These are phyloP conservation scores for Orestias chungarensis DNA, from an alignment of 2,797 vertebrate species.

Conservation along the genomic window DNA sequence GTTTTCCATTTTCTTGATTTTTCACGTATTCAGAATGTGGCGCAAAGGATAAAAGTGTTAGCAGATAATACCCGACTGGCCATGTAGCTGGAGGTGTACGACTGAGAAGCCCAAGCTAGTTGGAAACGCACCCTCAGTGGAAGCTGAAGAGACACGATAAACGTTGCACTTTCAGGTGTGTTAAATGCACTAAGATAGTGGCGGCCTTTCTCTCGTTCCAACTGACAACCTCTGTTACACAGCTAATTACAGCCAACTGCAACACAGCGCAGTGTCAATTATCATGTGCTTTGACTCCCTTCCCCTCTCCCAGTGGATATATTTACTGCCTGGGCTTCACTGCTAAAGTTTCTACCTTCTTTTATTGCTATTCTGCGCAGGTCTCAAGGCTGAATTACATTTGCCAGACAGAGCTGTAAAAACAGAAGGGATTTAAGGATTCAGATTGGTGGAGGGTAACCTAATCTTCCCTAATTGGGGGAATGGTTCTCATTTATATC, in stretches of 20 bases:
- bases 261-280: constrained; percentile 71
- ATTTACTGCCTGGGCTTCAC: constrained; percentile 57
- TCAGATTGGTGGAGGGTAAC: constrained; percentile 73
- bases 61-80: constrained; percentile 28
- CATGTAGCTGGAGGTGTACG: constrained; percentile 39
- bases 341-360: constrained; percentile 63
- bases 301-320: constrained; percentile 56
- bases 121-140: constrained; percentile 41
- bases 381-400: constrained; percentile 67
- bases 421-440: constrained; percentile 76
- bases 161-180: constrained; percentile 65
- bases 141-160: constrained; percentile 60
- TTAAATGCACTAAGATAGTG: constrained; percentile 59
- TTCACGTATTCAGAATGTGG: constrained; percentile 37
- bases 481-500: constrained; percentile 74
- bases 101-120: constrained; percentile 47
- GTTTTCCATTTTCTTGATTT: constrained; percentile 49
- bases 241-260: constrained; percentile 76
- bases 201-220: constrained; percentile 53
- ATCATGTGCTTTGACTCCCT: constrained; percentile 57
- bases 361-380: constrained; percentile 73
- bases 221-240: constrained; percentile 73
- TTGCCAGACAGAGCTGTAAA: constrained; percentile 70
- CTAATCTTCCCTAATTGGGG: constrained; percentile 78
- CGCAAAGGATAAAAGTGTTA: constrained; percentile 29